Base-by-base conservation (phyloP, 2,797 vertebrate species). In the Orestias chungarensis region DNA sequence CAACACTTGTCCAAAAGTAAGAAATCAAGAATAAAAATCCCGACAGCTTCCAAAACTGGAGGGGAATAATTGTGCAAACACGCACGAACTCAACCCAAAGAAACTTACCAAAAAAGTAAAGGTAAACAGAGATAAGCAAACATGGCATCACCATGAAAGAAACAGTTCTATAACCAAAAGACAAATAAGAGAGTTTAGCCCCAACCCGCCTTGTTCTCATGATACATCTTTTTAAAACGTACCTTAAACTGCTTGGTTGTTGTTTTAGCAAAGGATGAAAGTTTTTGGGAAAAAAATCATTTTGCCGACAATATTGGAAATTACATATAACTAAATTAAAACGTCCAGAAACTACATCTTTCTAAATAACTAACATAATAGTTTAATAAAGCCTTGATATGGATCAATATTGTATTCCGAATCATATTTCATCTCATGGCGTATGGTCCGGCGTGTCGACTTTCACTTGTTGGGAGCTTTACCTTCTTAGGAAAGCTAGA, bases 391-490 rank as follows among this genome's bases (percentile, higher is more conserved):
- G 9, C 27, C 20, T 1, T 3, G 4, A 18, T 35, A 10, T 61
- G 9, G 33, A 31, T 38, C 59, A 38, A 1, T 38, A 2, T 15
- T 61, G 33, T 20, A 23, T 40, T 23, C 6, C 23, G 5, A 38
- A 62, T n/a, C 18, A 12, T 5, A 40, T 40, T 11, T 62, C 12
- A 23, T 3, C 38, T 17, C 9, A 23, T 11, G 20, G 17, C 59
- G 40, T 61, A 11, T 9, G 10, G 6, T 31, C n/a, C 14, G 44
- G 9, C 44, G 18, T 23, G 33, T 62, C 33, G 49, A 23, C 59
- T 70, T 66, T 50, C 25, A n/a, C 42, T n/a, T n/a, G n/a, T n/a
- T 50, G 64, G 6, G 69, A 49, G 61, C 35, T 71, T 43, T 35
- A 23, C 17, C 40, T 20, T 61, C 12, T 52, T 78, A 61, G 27